Conservation (phyloP, 2,797 vertebrate species). For the Ceryle rudis region DNA sequence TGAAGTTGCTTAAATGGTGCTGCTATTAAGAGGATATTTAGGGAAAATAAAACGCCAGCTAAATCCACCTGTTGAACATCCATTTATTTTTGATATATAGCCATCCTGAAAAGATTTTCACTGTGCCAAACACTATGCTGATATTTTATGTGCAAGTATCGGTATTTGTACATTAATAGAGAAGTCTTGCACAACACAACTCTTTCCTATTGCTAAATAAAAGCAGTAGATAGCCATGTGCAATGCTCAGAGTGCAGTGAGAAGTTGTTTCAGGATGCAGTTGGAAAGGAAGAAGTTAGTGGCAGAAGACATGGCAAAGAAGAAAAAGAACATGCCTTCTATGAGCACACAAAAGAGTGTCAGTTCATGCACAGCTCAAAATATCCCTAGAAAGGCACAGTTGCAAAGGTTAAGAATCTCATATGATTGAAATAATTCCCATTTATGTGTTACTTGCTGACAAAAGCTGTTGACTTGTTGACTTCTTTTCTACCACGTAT, state of each 20-base stretch:
- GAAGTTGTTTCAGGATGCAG: not conserved
- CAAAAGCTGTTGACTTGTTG: slow-evolving; percentile 59
- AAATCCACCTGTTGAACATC: not conserved
- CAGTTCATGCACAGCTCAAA: not conserved
- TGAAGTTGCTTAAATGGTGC: not conserved
- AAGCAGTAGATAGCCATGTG: not conserved
- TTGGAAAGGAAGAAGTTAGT: not conserved
- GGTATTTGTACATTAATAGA: not conserved
- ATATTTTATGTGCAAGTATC: not conserved
- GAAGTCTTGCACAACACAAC: not conserved
- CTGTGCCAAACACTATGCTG: not conserved
- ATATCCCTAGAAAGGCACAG: slow-evolving; percentile 43
- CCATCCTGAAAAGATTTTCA: not conserved
- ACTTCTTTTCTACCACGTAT: slow-evolving; percentile 13
- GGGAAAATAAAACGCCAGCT: not conserved
- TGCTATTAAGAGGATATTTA: slow-evolving; percentile 8
- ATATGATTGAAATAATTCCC: slow-evolving; percentile 46
- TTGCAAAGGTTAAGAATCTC: slow-evolving; percentile 51
- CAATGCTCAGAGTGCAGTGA: not conserved
- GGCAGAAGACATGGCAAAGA: not conserved
- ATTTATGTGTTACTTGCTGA: slow-evolving; percentile 40
- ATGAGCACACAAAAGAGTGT: not conserved
- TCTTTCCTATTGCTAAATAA: not conserved
- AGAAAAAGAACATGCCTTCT: slow-evolving; percentile 17
- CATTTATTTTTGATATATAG: not conserved